Percentiles rank a stretch among this genome's conserved stretches.
These are phyloP conservation scores for Plagodis pulveraria DNA, from an alignment of 2,888 invertebrate species.

Conservation along the genomic window DNA sequence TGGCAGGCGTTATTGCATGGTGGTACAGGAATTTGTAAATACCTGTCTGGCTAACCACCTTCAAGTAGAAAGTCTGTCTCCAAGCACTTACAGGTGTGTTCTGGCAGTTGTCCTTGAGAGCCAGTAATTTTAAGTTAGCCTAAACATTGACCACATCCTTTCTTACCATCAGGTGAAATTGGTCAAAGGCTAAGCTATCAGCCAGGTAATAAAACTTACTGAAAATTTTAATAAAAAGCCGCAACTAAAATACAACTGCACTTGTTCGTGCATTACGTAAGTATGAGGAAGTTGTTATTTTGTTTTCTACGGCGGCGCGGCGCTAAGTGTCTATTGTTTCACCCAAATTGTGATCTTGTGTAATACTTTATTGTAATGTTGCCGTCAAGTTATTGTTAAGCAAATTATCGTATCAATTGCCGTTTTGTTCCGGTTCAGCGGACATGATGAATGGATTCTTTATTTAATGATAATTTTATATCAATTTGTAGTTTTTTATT, in stretches of 20 bases:
- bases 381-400: slow-evolving; percentile 41
- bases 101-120: too few species aligned
- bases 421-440: slow-evolving; percentile 28
- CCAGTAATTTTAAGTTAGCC: too few species aligned
- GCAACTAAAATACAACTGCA: slow-evolving; percentile 6
- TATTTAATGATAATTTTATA: slow-evolving; percentile 7
- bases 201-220: too few species aligned
- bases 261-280: slow-evolving; percentile 20
- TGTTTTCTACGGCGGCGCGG: slow-evolving; percentile 34
- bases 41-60: too few species aligned
- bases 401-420: slow-evolving; percentile 48
- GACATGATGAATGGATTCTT: slow-evolving; percentile 23
- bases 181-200: too few species aligned
- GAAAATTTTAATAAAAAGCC: not conserved
- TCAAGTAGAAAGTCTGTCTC: too few species aligned
- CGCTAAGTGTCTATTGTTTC: slow-evolving; percentile 59
- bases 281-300: slow-evolving; percentile 36
- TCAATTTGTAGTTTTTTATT: not conserved
- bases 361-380: slow-evolving; percentile 44
- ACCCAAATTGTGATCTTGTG: slow-evolving; percentile 47
- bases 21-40: too few species aligned
- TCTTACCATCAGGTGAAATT: too few species aligned
- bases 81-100: too few species aligned
- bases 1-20: too few species aligned
- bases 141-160: too few species aligned